These are phyloP conservation scores for Pristis pectinata DNA, from an alignment of 2,797 vertebrate species.

Conservation along the genomic window DNA sequence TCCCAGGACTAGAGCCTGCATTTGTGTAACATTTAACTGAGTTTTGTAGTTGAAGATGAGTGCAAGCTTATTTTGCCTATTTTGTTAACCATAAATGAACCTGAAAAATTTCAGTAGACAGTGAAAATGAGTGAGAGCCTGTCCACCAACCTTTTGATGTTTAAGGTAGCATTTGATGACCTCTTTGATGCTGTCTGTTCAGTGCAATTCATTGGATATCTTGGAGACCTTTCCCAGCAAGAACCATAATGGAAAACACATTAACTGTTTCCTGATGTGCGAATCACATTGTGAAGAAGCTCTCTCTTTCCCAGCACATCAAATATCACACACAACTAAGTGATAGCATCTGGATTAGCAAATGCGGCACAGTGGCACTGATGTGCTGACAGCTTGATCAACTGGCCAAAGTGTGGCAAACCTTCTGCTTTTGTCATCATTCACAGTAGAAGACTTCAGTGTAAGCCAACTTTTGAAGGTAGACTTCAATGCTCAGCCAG, in stretches of 20 bases:
- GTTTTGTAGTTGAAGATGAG: constrained; percentile 1
- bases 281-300: no score
- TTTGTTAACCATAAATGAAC: constrained; percentile 9
- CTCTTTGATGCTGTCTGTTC: background rate
- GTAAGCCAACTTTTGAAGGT: no score
- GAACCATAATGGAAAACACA: background rate
- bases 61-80: background rate
- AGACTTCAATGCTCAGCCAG: no score
- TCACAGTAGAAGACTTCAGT: background rate
- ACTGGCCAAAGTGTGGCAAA: background rate
- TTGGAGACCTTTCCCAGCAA: background rate
- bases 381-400: background rate
- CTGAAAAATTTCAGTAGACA: background rate
- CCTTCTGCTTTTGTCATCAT: constrained; percentile 4
- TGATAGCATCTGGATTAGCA: background rate
- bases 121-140: background rate
- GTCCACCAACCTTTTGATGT: background rate
- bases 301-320: background rate
- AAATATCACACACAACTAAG: background rate
- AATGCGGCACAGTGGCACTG: background rate
- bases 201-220: background rate
- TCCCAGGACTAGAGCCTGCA: no score
- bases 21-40: background rate
- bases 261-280: background rate
- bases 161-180: background rate